These are phyloP conservation scores for Cyprinus carpio DNA, from an alignment of 2,113 vertebrate genomes.

Conservation along the genomic window DNA sequence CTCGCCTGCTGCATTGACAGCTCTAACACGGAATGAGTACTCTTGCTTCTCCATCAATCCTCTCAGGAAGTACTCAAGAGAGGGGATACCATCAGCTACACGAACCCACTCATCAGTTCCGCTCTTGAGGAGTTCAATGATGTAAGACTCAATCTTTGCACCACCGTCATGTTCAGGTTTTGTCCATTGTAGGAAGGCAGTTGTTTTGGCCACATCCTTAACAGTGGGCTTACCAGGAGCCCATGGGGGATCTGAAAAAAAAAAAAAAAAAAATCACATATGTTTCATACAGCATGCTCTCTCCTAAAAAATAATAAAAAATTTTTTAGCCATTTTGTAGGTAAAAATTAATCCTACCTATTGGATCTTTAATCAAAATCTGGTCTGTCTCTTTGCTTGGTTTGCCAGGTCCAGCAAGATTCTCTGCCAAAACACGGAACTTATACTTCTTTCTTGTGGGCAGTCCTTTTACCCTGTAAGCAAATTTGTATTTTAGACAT, in stretches of 20 bases:
- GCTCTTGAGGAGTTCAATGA: conserved; percentile 93
- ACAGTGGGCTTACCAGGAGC: conserved; percentile 93
- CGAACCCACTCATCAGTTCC: conserved; percentile 95
- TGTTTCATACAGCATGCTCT: neutral
- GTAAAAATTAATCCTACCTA: conserved; percentile 77
- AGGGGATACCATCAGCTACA: conserved; percentile 85
- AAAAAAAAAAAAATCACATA: conserved; percentile 40
- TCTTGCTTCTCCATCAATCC: conserved; percentile 97
- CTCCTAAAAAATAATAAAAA: neutral
- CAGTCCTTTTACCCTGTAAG: conserved; percentile 90
- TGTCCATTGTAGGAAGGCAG: conserved; percentile 88
- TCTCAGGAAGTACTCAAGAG: conserved; percentile 85
- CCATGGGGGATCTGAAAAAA: conserved; percentile 91
- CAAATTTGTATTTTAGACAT: neutral
- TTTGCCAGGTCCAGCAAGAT: conserved; percentile 95
- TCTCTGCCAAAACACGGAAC: conserved; percentile 97
- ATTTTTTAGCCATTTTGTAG: neutral
- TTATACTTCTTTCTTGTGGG: conserved; percentile 98
- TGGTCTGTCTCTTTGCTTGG: conserved; percentile 92
- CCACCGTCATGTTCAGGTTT: conserved; percentile 97
- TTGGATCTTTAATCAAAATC: conserved; percentile 95
- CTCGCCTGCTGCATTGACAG: conserved; percentile 92
- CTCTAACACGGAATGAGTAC: conserved; percentile 93
- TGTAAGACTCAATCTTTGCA: conserved; percentile 93
- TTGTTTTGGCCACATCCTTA: conserved; percentile 90